Evolutionary conservation across 2,888 invertebrate species (phyloP).

Genomic region (Ochropleura leucogaster): DNA sequence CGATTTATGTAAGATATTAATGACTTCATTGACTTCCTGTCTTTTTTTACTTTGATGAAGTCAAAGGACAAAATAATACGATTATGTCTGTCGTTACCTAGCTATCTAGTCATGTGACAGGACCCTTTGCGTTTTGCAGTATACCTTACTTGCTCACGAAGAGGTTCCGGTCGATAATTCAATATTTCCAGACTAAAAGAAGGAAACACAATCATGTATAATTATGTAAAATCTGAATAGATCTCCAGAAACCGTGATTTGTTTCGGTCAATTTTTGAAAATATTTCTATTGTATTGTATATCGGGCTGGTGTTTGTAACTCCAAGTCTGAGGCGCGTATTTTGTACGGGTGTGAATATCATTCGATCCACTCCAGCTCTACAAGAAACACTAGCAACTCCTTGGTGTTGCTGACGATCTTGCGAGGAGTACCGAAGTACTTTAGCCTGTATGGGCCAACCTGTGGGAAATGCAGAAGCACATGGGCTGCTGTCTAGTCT

Average conservation of each 20-base stretch:
- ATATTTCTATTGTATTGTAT: too few species aligned
- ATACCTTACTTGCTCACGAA: background rate
- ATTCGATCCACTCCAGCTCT: too few species aligned
- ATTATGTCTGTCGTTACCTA: background rate
- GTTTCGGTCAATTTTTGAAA: background rate
- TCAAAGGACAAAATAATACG: constrained; percentile 16
- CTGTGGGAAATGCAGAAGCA: too few species aligned
- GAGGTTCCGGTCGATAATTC: background rate
- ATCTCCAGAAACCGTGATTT: background rate
- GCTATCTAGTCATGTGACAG: background rate
- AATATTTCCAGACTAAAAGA: constrained; percentile 6
- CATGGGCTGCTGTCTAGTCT: too few species aligned
- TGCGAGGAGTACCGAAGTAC: too few species aligned
- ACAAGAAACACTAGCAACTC: too few species aligned
- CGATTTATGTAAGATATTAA: background rate
- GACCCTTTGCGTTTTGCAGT: constrained; percentile 29
- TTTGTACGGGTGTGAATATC: too few species aligned
- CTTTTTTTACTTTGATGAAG: too few species aligned
- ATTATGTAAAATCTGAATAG: background rate
- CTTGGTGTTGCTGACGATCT: too few species aligned
- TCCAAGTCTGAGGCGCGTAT: too few species aligned
- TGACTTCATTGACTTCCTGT: background rate
- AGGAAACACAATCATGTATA: background rate
- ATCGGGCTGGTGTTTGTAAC: too few species aligned
- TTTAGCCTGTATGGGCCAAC: too few species aligned